A percentile compares a stretch with the other conserved stretches of the same genome.
Conservation (phyloP, 2,888 invertebrate genomes). For the Drosophila mimica region DNA sequence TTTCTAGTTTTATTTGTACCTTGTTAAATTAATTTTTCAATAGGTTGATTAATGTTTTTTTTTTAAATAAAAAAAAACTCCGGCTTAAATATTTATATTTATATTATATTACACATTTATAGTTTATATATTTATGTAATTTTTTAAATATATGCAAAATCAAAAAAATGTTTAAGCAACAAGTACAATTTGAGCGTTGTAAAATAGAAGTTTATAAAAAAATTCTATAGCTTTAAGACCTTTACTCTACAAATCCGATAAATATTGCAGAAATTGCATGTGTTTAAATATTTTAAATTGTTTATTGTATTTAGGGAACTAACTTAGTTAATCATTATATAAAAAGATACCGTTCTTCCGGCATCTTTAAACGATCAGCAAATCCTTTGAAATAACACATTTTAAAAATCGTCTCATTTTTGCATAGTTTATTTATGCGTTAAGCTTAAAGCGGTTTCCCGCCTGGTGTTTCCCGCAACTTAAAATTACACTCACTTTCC, state of each 20-base stretch:
- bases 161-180: neutral
- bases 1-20: neutral
- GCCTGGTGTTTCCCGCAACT: slow-evolving; percentile 11
- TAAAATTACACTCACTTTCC: slow-evolving; percentile 38
- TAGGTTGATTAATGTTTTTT: too few relatives aligned
- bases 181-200: neutral
- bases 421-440: neutral
- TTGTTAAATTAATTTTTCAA: neutral
- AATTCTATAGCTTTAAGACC: neutral
- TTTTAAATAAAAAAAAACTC: too few relatives aligned
- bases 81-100: too few relatives aligned
- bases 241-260: neutral
- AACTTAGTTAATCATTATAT: neutral
- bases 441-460: neutral
- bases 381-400: neutral
- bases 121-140: neutral
- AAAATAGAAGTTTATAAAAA: neutral
- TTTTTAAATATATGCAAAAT: neutral
- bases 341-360: neutral
- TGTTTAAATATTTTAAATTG: neutral
- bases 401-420: neutral
- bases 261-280: neutral
- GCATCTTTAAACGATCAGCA: neutral
- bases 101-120: too few relatives aligned
- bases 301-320: neutral